phyloP scores from a whole-genome alignment of 2,797 vertebrate genomes.

The Cheirogaleus major region DNA sequence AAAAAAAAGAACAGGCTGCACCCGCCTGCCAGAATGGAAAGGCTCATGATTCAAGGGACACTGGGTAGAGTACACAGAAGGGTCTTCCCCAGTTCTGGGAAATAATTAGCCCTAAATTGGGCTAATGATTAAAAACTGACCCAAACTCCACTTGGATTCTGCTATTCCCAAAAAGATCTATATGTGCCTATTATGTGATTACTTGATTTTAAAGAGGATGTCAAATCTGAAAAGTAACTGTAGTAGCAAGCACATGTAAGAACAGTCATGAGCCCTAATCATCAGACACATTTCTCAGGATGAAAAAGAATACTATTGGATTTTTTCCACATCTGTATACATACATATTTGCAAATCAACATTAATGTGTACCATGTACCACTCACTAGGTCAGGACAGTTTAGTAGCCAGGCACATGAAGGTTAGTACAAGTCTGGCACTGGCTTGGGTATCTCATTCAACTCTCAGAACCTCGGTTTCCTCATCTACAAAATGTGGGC shows the following conservation, averaged over 20 bases:
- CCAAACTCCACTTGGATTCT: neutral
- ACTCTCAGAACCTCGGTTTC: neutral
- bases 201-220: constrained; percentile 3
- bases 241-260: neutral
- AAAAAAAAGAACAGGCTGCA: neutral
- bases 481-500: neutral
- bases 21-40: neutral
- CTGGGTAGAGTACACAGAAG: neutral
- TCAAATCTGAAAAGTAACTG: neutral
- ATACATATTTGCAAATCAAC: neutral
- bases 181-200: neutral
- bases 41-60: neutral
- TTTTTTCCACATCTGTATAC: neutral
- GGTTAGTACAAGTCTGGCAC: neutral
- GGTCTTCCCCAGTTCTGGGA: neutral
- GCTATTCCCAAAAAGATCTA: neutral
- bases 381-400: neutral
- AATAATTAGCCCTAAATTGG: neutral
- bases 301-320: neutral
- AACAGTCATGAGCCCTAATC: neutral
- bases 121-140: neutral
- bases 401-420: neutral
- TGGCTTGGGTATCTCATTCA: neutral
- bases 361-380: neutral
- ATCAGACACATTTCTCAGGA: neutral